Percentiles rank a stretch among this genome's conserved stretches.
Conservation (phyloP, 2,888 invertebrate genomes). For the Diplazon laetatorius region DNA sequence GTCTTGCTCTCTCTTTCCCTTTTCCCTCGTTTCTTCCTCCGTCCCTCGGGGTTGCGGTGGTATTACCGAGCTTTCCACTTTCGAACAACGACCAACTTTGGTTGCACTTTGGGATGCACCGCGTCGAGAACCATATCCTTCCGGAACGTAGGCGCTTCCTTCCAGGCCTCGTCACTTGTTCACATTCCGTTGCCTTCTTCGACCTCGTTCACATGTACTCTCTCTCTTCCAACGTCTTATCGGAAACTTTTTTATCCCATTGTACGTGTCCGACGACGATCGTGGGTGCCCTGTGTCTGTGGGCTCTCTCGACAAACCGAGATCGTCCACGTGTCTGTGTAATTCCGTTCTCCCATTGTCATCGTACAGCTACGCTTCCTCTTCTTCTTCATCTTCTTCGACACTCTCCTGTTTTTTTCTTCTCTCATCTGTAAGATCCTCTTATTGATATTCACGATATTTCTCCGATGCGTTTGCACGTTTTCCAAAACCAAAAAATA, state of each 20-base stretch:
- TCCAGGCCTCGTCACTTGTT: neutral
- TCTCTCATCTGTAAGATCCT: too few relatives aligned
- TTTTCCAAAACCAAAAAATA: too few relatives aligned
- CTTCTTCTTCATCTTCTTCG: too few relatives aligned
- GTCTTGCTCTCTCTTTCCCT: too few relatives aligned
- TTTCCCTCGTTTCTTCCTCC: too few relatives aligned
- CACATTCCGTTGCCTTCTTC: neutral
- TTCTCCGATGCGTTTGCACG: too few relatives aligned
- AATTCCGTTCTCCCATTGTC: slow-evolving; percentile 1
- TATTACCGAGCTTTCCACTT: slow-evolving; percentile 63
- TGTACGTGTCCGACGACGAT: slow-evolving; percentile 55
- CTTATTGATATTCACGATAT: too few relatives aligned
- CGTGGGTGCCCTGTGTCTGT: slow-evolving; percentile 51
- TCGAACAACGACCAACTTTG: slow-evolving; percentile 59
- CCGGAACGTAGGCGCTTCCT: slow-evolving; percentile 54
- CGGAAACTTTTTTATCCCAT: slow-evolving; percentile 61
- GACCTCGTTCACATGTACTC: slow-evolving; percentile 31
- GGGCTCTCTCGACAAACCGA: slow-evolving; percentile 50
- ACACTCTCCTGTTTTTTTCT: too few relatives aligned
- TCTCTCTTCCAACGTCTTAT: slow-evolving; percentile 29
- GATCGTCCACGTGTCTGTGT: slow-evolving; percentile 13
- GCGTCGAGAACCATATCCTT: slow-evolving; percentile 55
- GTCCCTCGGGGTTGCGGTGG: slow-evolving; percentile 32
- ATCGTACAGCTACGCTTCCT: too few relatives aligned
- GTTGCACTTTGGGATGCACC: slow-evolving; percentile 40